A percentile compares a stretch with the other conserved stretches of the same genome.
Evolutionary conservation across 1,140 invertebrate species (phyloP).

Genomic region (Trichoplusia ni): DNA sequence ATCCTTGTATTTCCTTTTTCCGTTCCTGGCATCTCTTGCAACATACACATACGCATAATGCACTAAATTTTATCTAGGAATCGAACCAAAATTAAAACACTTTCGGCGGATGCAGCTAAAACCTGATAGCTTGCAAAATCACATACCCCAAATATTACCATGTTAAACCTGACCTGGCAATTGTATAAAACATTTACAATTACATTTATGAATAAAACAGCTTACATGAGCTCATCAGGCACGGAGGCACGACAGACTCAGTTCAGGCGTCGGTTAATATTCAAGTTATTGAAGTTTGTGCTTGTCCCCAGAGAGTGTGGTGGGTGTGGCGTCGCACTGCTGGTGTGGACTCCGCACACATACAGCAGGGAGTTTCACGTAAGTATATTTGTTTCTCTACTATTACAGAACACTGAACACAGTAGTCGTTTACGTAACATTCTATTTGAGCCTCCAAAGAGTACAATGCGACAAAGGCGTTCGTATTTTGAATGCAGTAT

Average conservation of each 20-base stretch:
- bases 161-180: no score
- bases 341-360: slow-evolving; percentile 54
- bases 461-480: slow-evolving; percentile 1
- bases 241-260: slow-evolving; percentile 19
- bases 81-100: no score
- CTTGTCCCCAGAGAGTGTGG: slow-evolving; percentile 66
- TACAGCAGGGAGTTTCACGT: slow-evolving; percentile 65
- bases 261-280: slow-evolving; percentile 7
- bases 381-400: slow-evolving; percentile 44
- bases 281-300: slow-evolving; percentile 24
- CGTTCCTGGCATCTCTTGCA: no score
- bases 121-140: no score
- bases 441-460: neutral
- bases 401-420: no score
- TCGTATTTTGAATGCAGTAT: slow-evolving; percentile 13
- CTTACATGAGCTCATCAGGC: neutral
- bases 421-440: neutral
- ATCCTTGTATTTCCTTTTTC: no score
- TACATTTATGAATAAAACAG: slow-evolving; percentile 16
- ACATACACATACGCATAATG: no score
- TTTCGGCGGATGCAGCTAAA: no score
- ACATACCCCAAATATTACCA: no score
- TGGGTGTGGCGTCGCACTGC: slow-evolving; percentile 53
- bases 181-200: neutral
- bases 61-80: no score